A percentile compares a stretch with the other conserved stretches of the same genome.
Evolutionary conservation across 2,888 invertebrate genomes (phyloP).

Genomic region (Apamea epomidion): DNA sequence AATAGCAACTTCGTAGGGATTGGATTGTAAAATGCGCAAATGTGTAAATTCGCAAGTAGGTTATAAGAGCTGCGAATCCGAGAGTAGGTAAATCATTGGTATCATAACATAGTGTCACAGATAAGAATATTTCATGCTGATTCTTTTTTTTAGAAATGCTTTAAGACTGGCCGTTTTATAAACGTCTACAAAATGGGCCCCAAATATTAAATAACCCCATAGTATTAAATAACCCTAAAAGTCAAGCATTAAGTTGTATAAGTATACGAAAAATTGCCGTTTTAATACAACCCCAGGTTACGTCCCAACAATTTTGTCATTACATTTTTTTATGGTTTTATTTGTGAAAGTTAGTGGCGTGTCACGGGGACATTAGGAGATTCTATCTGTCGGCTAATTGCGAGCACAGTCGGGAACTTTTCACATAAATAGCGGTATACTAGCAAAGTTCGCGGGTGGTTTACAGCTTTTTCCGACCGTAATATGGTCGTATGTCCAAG

Average conservation of each 20-base stretch:
- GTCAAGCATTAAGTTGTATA: neutral
- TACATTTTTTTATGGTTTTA: constrained; percentile 45
- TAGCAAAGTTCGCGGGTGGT: constrained; percentile 61
- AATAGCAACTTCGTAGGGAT: constrained; percentile 34
- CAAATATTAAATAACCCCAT: neutral
- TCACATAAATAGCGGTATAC: constrained; percentile 63
- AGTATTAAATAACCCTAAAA: neutral
- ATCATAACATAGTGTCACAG: neutral
- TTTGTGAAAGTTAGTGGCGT: constrained; percentile 54
- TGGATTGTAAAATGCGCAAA: constrained; percentile 38
- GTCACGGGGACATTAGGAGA: constrained; percentile 60
- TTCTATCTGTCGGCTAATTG: constrained; percentile 61
- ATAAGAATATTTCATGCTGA: neutral
- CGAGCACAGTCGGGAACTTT: constrained; percentile 58
- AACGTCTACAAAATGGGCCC: neutral
- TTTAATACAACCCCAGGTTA: constrained; percentile 9
- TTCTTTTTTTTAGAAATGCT: neutral
- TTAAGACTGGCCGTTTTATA: neutral
- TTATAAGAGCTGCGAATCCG: constrained; percentile 16
- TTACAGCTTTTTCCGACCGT: constrained; percentile 47
- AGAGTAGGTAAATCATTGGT: constrained; percentile 14
- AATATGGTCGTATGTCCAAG: constrained; percentile 39
- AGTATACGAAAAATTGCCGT: neutral
- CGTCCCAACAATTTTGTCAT: constrained; percentile 29
- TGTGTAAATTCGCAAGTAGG: constrained; percentile 36